Conservation (phyloP, 2,113 vertebrate genomes). For the Petroica traversi region DNA sequence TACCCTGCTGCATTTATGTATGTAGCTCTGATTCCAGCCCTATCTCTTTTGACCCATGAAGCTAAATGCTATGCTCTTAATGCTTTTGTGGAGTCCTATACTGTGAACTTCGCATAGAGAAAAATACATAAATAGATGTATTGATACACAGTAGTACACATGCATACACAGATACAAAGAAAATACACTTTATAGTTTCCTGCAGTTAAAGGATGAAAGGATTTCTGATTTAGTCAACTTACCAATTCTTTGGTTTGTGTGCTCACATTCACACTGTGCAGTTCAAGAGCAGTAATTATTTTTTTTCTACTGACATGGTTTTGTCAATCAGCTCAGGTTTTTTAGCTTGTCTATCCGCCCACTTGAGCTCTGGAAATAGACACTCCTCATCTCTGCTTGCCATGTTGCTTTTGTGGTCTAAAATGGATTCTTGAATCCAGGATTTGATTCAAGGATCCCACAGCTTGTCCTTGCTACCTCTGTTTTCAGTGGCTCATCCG, state of each 20-base stretch:
- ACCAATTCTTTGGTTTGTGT: not conserved
- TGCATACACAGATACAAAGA: not conserved
- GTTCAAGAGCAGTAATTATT: not conserved
- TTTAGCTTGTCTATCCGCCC: not conserved
- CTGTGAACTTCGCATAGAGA: not conserved
- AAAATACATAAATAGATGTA: not conserved
- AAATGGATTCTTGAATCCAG: not conserved
- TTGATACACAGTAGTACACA: not conserved
- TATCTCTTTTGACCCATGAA: conserved; percentile 8
- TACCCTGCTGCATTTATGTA: not conserved
- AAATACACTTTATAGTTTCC: not conserved
- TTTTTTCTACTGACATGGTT: not conserved
- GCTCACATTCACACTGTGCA: not conserved
- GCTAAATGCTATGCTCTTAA: not conserved
- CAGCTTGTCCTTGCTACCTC: not conserved
- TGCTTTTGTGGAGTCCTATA: not conserved
- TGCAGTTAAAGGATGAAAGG: not conserved
- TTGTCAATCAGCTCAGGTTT: not conserved
- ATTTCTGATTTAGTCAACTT: not conserved
- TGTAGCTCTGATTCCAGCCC: not conserved
- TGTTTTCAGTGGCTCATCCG: not conserved
- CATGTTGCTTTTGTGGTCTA: not conserved
- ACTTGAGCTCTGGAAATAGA: not conserved
- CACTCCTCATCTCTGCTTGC: not conserved
- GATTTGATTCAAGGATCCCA: not conserved